Evolutionary conservation across 2,888 invertebrate species (phyloP).

Genomic region (Drosophila flavopinicola): DNA sequence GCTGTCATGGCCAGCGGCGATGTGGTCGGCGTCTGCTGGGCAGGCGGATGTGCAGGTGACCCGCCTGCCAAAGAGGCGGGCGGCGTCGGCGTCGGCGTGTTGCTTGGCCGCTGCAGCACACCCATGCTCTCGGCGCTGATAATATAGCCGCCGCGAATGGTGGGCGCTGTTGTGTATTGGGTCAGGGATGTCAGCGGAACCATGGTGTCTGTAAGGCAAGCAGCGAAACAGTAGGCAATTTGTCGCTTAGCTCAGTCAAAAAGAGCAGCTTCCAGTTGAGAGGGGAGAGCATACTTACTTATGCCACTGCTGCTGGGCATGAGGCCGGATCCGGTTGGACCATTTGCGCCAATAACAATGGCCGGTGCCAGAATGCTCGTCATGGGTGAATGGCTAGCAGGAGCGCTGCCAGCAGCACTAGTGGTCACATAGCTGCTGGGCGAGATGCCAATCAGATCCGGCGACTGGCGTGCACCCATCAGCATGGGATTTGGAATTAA

Average conservation of each 20-base stretch:
- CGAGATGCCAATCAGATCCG: slow-evolving; percentile 82
- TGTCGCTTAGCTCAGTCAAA: slow-evolving; percentile 4
- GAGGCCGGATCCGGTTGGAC: slow-evolving; percentile 53
- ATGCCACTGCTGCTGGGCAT: slow-evolving; percentile 68
- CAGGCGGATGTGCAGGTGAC: slow-evolving; percentile 60
- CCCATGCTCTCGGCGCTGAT: slow-evolving; percentile 80
- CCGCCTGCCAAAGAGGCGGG: slow-evolving; percentile 63
- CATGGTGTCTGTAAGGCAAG: slow-evolving; percentile 70
- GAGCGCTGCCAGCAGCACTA: slow-evolving; percentile 36
- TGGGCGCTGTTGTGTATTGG: slow-evolving; percentile 83
- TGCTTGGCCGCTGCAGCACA: slow-evolving; percentile 78
- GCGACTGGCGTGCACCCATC: slow-evolving; percentile 80
- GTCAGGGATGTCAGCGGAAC: slow-evolving; percentile 82
- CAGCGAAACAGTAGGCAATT: slow-evolving; percentile 1
- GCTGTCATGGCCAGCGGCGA: slow-evolving; percentile 53
- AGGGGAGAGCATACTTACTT: slow-evolving; percentile 60
- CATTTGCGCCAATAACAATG: slow-evolving; percentile 75
- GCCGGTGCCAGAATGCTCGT: slow-evolving; percentile 73
- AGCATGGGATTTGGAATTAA: slow-evolving; percentile 66
- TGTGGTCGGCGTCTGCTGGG: slow-evolving; percentile 41
- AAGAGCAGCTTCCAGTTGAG: not conserved
- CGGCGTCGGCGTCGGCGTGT: slow-evolving; percentile 77
- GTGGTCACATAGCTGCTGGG: slow-evolving; percentile 72
- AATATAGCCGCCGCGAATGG: slow-evolving; percentile 82
- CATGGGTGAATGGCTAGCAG: slow-evolving; percentile 42